Evolutionary conservation across 2,113 vertebrate genomes (phyloP).

Genomic region (Cairina moschata): DNA sequence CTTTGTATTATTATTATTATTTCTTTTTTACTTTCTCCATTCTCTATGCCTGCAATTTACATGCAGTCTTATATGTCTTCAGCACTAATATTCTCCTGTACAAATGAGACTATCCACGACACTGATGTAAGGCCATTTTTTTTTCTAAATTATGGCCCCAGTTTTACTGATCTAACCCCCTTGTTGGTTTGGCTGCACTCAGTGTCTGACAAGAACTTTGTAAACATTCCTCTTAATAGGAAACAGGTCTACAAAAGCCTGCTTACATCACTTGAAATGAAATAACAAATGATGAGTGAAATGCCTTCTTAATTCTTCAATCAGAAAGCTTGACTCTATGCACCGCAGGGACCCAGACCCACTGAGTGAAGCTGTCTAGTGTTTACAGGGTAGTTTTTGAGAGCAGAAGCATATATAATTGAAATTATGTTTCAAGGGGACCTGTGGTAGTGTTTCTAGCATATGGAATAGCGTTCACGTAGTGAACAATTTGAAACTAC

Average conservation of each 20-base stretch:
- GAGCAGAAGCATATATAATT: constrained; percentile 3
- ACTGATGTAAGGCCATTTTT: not conserved
- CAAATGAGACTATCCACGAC: not conserved
- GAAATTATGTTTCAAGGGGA: constrained; percentile 7
- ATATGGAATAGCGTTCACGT: not conserved
- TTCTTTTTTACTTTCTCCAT: not conserved
- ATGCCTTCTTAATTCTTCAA: not conserved
- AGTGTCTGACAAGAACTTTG: not conserved
- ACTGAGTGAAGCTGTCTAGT: not conserved
- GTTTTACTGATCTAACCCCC: not conserved
- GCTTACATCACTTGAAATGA: not conserved
- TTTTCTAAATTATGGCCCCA: not conserved
- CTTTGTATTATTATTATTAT: not conserved
- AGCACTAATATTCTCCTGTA: not conserved
- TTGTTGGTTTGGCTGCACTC: not conserved
- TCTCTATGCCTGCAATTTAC: no score
- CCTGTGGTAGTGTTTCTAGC: not conserved
- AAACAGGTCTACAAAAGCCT: not conserved
- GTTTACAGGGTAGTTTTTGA: not conserved
- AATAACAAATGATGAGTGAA: not conserved
- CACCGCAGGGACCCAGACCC: not conserved
- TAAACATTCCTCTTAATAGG: not conserved
- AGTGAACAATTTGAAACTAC: not conserved
- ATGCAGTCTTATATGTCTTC: not conserved
- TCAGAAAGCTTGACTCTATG: not conserved